These are phyloP conservation scores for Acleris sparsana DNA, from an alignment of 2,888 invertebrate genomes.

Conservation along the genomic window DNA sequence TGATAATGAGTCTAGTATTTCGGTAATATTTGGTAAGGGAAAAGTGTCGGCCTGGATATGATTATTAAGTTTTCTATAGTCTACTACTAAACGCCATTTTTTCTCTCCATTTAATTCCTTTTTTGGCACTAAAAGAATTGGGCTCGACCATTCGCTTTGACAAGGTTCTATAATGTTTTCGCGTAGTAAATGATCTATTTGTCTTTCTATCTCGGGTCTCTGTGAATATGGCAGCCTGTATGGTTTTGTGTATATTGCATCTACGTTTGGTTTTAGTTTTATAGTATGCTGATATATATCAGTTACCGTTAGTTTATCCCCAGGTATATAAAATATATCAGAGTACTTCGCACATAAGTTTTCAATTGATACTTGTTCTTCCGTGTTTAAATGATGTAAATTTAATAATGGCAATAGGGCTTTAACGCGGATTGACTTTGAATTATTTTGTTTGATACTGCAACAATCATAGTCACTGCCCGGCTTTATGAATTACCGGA, in stretches of 20 bases:
- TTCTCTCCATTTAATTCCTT: too few relatives aligned
- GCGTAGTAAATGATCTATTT: not conserved
- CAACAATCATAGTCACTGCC: too few relatives aligned
- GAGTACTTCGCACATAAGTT: not conserved
- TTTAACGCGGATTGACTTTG: too few relatives aligned
- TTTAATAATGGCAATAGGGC: too few relatives aligned
- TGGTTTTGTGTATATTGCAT: not conserved
- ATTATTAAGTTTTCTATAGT: too few relatives aligned
- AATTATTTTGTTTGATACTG: too few relatives aligned
- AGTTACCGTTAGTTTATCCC: not conserved
- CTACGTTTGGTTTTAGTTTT: not conserved
- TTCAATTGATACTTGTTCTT: not conserved
- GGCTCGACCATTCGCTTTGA: not conserved
- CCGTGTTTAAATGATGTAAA: too few relatives aligned
- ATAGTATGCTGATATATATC: constrained; percentile 6
- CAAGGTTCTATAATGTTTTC: not conserved
- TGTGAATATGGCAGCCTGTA: not conserved
- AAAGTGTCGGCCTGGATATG: too few relatives aligned
- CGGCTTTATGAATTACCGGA: too few relatives aligned
- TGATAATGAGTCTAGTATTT: too few relatives aligned
- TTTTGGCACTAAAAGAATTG: constrained; percentile 4
- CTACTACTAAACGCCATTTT: too few relatives aligned
- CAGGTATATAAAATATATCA: not conserved
- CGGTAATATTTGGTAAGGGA: too few relatives aligned
- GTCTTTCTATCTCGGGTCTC: not conserved